Base-by-base conservation (phyloP, 1,140 invertebrate genomes). In the Heliconius eleuchia region DNA sequence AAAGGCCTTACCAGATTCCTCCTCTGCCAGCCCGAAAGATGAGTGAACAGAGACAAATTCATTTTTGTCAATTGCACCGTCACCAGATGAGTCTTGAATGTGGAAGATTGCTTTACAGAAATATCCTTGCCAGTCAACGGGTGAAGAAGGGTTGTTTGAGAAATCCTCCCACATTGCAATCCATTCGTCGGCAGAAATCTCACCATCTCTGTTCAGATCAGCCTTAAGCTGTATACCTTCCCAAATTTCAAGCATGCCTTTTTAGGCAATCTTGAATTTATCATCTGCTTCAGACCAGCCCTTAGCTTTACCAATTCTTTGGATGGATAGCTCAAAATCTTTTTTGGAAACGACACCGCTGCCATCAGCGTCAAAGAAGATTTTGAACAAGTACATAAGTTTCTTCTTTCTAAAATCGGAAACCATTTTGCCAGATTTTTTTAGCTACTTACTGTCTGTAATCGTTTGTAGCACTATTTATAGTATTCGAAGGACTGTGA, bases 391-490 rank as follows among this genome's bases (percentile, higher is more conserved):
- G 89, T 97, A 97, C 77, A 97, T 94, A 11, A 98, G 95, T 92
- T 98, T 98, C 95, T 97, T 97, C 92, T 97, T 97, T 88, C 97
- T 97, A 92, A 98, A 98, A 83, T 97, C 97, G 77, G 97, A 97
- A 84, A 98, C 96, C 97, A 97, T 97, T 90, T 94, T 96, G 84
- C 73, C 80, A 82, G 60, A 27, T 7, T 30, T 30, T 82, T 52
- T 42, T 72, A n/a, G 18, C 8, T 27, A 55, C 37, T 37, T 71
- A 80, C 66, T 78, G 73, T 6, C 27, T 46, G 18, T 30, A 46
- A 55, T 52, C 13, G 19, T 50, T 52, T 23, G 3, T 23, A 8
- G 18, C 66, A 13, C 11, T 78, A 78, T 84, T 78, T 84, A 84
- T 84, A 80, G 66, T 57, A 60, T 66, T 74, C n/a, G 30, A 30